Percentiles rank a stretch among this genome's conserved stretches.
These are phyloP conservation scores for Tubiluchus corallicola DNA, from an alignment of 2,888 invertebrate species.

Conservation along the genomic window DNA sequence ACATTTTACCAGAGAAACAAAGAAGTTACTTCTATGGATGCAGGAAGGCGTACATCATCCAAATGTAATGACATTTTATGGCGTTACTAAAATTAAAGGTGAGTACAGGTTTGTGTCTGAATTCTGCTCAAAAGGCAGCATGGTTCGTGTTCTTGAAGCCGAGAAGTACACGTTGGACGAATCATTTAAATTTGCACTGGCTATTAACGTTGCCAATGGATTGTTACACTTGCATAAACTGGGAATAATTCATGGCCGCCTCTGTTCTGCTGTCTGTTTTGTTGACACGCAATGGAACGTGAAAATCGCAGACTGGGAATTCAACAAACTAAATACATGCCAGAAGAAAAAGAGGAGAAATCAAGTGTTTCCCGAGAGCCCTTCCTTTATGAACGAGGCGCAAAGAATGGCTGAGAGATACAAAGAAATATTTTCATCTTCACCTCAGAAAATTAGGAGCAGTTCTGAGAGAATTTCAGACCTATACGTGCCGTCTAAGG, in stretches of 20 bases:
- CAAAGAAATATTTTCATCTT: too few species aligned
- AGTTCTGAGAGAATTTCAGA: too few species aligned
- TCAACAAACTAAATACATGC: too few species aligned
- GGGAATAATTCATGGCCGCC: slow-evolving; percentile 20
- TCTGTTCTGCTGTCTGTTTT: slow-evolving; percentile 18
- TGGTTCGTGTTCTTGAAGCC: slow-evolving; percentile 20
- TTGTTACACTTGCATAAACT: slow-evolving; percentile 20
- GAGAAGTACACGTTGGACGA: slow-evolving; percentile 19
- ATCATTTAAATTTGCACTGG: slow-evolving; percentile 20
- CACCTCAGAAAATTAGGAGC: too few species aligned
- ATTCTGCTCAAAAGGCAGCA: slow-evolving; percentile 19
- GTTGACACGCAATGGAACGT: slow-evolving; percentile 23
- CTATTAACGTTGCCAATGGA: slow-evolving; percentile 13
- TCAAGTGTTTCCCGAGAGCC: too few species aligned
- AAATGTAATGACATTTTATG: slow-evolving; percentile 21
- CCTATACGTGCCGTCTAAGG: slow-evolving; percentile 8
- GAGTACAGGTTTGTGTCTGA: slow-evolving; percentile 19
- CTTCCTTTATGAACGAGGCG: too few species aligned
- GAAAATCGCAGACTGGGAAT: slow-evolving; percentile 23
- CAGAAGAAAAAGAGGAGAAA: too few species aligned
- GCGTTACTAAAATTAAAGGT: slow-evolving; percentile 17
- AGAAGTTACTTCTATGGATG: slow-evolving; percentile 18
- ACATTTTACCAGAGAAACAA: slow-evolving; percentile 12
- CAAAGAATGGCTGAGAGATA: too few species aligned
- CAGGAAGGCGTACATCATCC: slow-evolving; percentile 17